Evolutionary conservation across 2,113 vertebrate genomes (phyloP).

Genomic region (Sinosuthora webbiana): DNA sequence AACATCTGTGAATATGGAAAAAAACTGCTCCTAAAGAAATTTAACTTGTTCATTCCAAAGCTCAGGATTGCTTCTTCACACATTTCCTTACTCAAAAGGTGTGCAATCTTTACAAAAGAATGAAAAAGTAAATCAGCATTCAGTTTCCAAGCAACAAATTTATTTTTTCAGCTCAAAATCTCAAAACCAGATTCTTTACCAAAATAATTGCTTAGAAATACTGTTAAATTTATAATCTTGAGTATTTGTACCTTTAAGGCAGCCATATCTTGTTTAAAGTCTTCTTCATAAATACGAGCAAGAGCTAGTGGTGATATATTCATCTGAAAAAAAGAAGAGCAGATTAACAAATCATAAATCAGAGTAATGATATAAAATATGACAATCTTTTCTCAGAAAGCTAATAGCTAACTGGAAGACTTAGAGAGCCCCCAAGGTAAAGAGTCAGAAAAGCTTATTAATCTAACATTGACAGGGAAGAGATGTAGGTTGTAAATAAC

Average conservation of each 20-base stretch:
- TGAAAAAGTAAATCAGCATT: background rate
- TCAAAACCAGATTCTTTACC: background rate
- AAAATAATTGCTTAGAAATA: background rate
- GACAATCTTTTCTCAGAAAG: constrained; percentile 15
- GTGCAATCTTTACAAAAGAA: background rate
- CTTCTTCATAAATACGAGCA: constrained; percentile 86
- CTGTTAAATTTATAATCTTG: background rate
- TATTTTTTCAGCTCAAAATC: background rate
- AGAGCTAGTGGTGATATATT: constrained; percentile 79
- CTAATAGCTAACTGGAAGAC: constrained; percentile 12
- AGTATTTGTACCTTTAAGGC: constrained; percentile 82
- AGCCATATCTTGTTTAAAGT: constrained; percentile 93
- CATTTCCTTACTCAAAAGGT: background rate
- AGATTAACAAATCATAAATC: constrained; percentile 17
- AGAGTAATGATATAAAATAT: constrained; percentile 12
- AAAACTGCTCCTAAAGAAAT: background rate
- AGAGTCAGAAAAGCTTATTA: background rate
- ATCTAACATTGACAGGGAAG: background rate
- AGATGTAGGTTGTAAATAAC: background rate
- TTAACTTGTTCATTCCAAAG: background rate
- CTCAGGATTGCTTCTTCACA: background rate
- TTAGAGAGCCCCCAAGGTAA: background rate
- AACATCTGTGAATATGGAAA: background rate
- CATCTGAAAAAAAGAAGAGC: constrained; percentile 71
- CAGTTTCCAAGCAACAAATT: background rate